Percentiles rank a stretch among this genome's conserved stretches.
Conservation (phyloP, 2,113 vertebrate genomes). For the Embiotoca jacksoni region DNA sequence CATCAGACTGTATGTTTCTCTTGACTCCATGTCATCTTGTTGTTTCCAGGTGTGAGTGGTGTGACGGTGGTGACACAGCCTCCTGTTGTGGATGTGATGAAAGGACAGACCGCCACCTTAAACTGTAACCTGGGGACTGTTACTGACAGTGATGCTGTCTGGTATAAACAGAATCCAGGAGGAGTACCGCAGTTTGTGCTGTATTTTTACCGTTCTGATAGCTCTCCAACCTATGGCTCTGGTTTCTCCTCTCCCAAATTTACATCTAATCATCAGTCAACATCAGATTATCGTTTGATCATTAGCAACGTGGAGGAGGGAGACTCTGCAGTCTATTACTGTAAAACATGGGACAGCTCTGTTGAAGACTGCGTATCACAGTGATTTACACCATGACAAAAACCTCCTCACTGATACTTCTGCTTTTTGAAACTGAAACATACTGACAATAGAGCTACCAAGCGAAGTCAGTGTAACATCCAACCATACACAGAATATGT, state of each 20-base stretch:
- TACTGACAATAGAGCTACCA: neutral
- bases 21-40: no score
- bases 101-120: constrained; percentile 56
- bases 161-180: constrained; percentile 69
- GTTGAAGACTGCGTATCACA: neutral
- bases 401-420: constrained; percentile 55
- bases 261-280: constrained; percentile 46
- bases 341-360: neutral
- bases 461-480: constrained; percentile 11
- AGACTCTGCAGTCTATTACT: constrained; percentile 74
- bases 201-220: fast-evolving
- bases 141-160: neutral
- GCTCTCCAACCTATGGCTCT: constrained; percentile 11
- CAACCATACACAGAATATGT: neutral
- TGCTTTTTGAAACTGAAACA: neutral
- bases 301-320: constrained; percentile 57
- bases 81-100: constrained; percentile 50
- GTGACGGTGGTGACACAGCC: constrained; percentile 40
- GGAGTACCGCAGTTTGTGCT: constrained; percentile 20
- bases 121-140: constrained; percentile 60
- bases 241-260: constrained; percentile 61
- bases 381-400: constrained; percentile 68
- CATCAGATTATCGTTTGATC: constrained; percentile 55
- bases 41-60: no score
- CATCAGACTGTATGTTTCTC: no score